Evolutionary conservation across 1,140 invertebrate species (phyloP).

Genomic region (Nasonia longicornis): DNA sequence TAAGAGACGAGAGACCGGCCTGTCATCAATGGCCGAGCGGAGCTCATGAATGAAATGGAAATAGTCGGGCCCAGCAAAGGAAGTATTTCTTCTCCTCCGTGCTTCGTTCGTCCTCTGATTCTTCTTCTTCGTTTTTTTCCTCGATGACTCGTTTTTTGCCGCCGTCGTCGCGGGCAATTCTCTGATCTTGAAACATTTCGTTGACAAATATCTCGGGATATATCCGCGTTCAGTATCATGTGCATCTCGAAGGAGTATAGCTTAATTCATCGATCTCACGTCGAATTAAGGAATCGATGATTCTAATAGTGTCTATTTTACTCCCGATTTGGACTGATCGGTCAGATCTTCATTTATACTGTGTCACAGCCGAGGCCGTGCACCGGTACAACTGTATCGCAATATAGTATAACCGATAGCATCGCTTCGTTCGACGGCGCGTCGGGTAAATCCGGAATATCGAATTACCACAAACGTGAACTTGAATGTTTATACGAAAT

Average conservation of each 20-base stretch:
- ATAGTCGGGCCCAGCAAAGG: background rate
- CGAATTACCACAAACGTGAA: no score
- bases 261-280: background rate
- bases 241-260: background rate
- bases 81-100: background rate
- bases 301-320: background rate
- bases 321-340: background rate
- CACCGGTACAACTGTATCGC: no score
- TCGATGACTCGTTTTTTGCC: background rate
- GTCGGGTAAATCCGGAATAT: no score
- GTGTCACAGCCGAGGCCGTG: background rate
- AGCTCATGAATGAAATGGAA: constrained; percentile 40
- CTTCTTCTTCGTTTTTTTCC: background rate
- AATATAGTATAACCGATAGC: no score
- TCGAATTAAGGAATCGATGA: background rate
- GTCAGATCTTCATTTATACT: background rate
- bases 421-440: no score
- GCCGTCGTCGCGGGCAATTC: background rate
- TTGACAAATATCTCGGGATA: constrained; percentile 24
- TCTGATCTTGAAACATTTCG: constrained; percentile 7
- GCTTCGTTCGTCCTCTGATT: background rate
- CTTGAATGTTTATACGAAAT: no score
- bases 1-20: background rate
- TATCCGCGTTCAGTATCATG: background rate
- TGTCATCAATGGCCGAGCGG: constrained; percentile 10